These are phyloP conservation scores for Neria commutata DNA, from an alignment of 2,888 invertebrate species.

Conservation along the genomic window DNA sequence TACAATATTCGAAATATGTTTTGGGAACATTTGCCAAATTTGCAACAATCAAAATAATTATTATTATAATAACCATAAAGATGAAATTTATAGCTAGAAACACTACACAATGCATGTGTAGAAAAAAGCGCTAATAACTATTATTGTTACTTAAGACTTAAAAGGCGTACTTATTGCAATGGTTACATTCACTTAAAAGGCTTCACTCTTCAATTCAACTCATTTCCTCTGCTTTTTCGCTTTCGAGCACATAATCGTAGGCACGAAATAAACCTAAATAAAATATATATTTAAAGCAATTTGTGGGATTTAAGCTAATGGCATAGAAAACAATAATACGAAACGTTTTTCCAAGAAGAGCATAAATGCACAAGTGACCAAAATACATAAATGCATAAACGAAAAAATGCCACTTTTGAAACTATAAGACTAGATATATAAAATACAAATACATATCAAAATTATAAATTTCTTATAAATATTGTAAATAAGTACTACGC, in stretches of 20 bases:
- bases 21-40: neutral
- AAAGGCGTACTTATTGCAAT: conserved; percentile 20
- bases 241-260: too few relatives aligned
- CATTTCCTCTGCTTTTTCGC: neutral
- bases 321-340: conserved; percentile 4
- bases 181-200: too few relatives aligned
- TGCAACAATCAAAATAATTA: neutral
- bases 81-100: neutral
- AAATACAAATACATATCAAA: neutral
- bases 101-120: too few relatives aligned
- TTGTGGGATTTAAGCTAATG: conserved; percentile 3
- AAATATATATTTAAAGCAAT: neutral
- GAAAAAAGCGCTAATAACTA: neutral
- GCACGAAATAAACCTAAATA: conserved; percentile 3
- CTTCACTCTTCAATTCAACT: too few relatives aligned
- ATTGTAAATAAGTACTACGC: neutral
- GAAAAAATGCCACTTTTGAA: neutral
- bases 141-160: conserved; percentile 2
- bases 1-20: too few relatives aligned
- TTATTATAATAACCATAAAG: neutral
- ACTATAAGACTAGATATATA: conserved; percentile 6
- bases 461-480: neutral
- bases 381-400: neutral
- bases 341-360: neutral
- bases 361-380: conserved; percentile 4